phyloP scores from a whole-genome alignment of 2,888 invertebrate genomes.

The Monopis laevigella region DNA sequence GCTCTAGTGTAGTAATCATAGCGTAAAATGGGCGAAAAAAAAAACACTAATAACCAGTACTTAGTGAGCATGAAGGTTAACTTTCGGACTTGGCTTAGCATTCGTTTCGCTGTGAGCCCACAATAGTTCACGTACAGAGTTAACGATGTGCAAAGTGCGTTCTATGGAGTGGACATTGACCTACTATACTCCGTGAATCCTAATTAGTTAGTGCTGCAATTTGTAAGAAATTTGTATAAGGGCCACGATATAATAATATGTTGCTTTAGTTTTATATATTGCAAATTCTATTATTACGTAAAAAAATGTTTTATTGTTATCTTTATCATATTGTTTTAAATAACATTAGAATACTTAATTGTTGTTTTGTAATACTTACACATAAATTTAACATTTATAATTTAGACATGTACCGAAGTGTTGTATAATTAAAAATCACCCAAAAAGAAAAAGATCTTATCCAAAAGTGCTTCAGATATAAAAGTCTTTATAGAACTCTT shows the following conservation, averaged over 20 bases:
- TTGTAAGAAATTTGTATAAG: slow-evolving; percentile 22
- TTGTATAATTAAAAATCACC: too few relatives aligned
- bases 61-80: slow-evolving; percentile 36
- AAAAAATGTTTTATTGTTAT: too few relatives aligned
- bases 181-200: slow-evolving; percentile 35
- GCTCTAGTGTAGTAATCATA: slow-evolving; percentile 33
- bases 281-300: too few relatives aligned
- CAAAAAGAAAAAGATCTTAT: too few relatives aligned
- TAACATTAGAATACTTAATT: too few relatives aligned
- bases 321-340: too few relatives aligned
- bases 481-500: too few relatives aligned
- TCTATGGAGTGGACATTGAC: slow-evolving; percentile 33
- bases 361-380: too few relatives aligned
- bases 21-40: slow-evolving; percentile 32
- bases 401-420: too few relatives aligned
- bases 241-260: slow-evolving; percentile 15
- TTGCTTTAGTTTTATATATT: too few relatives aligned
- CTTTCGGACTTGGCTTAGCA: slow-evolving; percentile 26
- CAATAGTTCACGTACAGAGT: slow-evolving; percentile 21
- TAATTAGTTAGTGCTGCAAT: slow-evolving; percentile 28
- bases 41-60: slow-evolving; percentile 27
- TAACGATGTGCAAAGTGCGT: slow-evolving; percentile 17
- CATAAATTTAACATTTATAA: too few relatives aligned
- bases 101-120: neutral
- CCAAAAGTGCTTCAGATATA: too few relatives aligned